A percentile compares a stretch with the other conserved stretches of the same genome.
Conservation (phyloP, 1,140 invertebrate genomes). For the Drusus annulatus region DNA sequence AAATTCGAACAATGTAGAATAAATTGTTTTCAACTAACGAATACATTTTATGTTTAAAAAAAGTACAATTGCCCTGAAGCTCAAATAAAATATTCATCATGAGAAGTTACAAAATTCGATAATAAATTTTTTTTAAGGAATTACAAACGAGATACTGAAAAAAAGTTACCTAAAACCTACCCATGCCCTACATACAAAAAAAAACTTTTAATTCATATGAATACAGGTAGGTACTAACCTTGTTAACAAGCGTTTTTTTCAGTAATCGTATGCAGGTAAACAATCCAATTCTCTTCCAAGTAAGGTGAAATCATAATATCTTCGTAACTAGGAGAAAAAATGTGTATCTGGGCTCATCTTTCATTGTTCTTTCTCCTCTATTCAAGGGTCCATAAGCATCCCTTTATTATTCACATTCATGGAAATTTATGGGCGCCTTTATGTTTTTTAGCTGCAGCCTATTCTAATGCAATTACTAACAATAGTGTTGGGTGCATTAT, state of each 20-base stretch:
- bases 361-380: not conserved
- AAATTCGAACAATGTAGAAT: no score
- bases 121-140: no score
- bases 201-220: not conserved
- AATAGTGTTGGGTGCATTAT: slow-evolving; percentile 15
- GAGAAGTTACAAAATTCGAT: no score
- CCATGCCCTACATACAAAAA: not conserved
- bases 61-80: no score
- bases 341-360: slow-evolving; percentile 5
- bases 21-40: no score
- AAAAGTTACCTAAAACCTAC: no score
- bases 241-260: not conserved
- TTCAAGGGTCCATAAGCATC: slow-evolving; percentile 1
- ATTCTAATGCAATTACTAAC: slow-evolving; percentile 20
- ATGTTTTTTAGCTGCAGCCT: slow-evolving; percentile 7
- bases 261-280: not conserved
- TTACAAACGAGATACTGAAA: no score
- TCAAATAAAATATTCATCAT: no score
- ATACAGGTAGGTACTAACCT: not conserved
- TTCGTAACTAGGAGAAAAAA: not conserved
- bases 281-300: not conserved
- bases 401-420: not conserved
- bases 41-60: no score
- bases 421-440: not conserved
- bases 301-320: not conserved